Percentiles rank a stretch among this genome's conserved stretches.
Conservation (phyloP, 2,888 invertebrate genomes). For the Apantesis nais region DNA sequence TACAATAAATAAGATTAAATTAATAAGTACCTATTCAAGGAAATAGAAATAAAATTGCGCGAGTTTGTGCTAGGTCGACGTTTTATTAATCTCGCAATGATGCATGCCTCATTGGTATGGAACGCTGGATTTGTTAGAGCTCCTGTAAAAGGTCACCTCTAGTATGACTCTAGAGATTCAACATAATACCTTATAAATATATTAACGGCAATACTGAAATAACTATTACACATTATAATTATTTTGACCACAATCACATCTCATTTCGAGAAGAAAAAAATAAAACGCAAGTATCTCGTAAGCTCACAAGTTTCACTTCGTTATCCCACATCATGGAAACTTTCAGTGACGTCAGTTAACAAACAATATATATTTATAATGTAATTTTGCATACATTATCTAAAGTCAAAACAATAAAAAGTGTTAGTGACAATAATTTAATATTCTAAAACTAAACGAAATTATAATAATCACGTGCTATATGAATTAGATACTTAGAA, state of each 20-base stretch:
- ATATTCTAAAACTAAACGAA: neutral
- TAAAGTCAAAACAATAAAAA: neutral
- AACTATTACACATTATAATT: neutral
- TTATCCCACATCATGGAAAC: conserved; percentile 2
- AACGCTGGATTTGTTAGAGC: neutral
- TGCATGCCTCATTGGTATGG: neutral
- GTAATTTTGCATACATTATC: neutral
- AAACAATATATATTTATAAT: conserved; percentile 6
- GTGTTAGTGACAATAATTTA: neutral
- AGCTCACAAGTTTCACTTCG: neutral
- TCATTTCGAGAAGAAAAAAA: neutral
- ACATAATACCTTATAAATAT: neutral
- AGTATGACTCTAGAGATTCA: neutral
- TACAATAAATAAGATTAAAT: neutral
- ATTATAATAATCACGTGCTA: neutral
- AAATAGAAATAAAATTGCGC: neutral
- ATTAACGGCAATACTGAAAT: neutral
- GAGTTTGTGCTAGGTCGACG: neutral
- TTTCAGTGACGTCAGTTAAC: neutral
- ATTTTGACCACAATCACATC: neutral
- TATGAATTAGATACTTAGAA: neutral
- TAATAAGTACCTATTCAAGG: neutral
- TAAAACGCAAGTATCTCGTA: neutral
- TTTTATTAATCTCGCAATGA: neutral
- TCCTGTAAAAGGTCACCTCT: neutral